These are phyloP conservation scores for Zenarchopterus dispar DNA, from an alignment of 2,797 vertebrate genomes.

Conservation along the genomic window DNA sequence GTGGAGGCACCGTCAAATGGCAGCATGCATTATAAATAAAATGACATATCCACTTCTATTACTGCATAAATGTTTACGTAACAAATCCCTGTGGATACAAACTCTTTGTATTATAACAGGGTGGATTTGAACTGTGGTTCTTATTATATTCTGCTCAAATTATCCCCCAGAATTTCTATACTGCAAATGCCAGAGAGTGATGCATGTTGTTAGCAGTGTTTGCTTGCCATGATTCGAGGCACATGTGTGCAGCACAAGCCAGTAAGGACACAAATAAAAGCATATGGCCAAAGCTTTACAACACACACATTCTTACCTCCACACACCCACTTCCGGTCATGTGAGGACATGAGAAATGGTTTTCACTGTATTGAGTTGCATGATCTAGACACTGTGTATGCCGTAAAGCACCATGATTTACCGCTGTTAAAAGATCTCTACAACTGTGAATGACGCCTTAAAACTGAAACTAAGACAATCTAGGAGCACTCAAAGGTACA, in stretches of 20 bases:
- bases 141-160: slow-evolving; percentile 25
- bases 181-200: slow-evolving; percentile 80
- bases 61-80: slow-evolving; percentile 41
- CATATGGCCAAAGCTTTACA: neutral
- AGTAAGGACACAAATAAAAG: slow-evolving; percentile 41
- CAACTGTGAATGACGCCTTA: slow-evolving; percentile 62
- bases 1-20: slow-evolving; percentile 31
- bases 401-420: slow-evolving; percentile 73
- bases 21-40: slow-evolving; percentile 52
- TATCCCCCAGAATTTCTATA: slow-evolving; percentile 85
- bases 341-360: slow-evolving; percentile 44
- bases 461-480: slow-evolving; percentile 34
- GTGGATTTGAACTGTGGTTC: slow-evolving; percentile 9
- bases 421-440: slow-evolving; percentile 60
- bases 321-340: slow-evolving; percentile 31
- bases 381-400: slow-evolving; percentile 75
- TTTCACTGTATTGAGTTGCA: slow-evolving; percentile 74
- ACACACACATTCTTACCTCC: slow-evolving; percentile 25
- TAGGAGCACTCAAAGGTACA: slow-evolving; percentile 35
- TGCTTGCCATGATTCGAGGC: slow-evolving; percentile 77
- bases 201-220: slow-evolving; percentile 82
- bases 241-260: slow-evolving; percentile 56
- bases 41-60: slow-evolving; percentile 46
- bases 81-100: slow-evolving; percentile 21
- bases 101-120: neutral